These are phyloP conservation scores for Vidua chalybeata DNA, from an alignment of 2,113 vertebrate species.

Conservation along the genomic window DNA sequence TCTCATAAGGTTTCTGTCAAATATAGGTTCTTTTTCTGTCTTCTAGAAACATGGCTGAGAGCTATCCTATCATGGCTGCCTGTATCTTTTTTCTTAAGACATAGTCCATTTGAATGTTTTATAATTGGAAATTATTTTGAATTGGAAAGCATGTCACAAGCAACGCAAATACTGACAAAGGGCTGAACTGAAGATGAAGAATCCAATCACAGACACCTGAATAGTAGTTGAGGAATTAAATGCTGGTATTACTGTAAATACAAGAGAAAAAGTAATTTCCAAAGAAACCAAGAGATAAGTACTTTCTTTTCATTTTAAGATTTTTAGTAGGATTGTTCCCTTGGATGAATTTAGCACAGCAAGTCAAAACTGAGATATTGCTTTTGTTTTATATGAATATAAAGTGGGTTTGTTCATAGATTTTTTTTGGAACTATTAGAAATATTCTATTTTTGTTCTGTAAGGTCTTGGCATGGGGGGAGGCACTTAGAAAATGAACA, in stretches of 20 bases:
- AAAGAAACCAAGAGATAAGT: neutral
- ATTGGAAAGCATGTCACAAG: neutral
- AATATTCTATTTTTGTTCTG: neutral
- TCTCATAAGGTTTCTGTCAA: neutral
- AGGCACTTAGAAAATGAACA: neutral
- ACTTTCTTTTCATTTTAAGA: neutral
- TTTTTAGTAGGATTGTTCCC: constrained; percentile 9
- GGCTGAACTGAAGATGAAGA: neutral
- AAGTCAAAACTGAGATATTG: neutral
- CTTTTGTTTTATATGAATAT: constrained; percentile 27
- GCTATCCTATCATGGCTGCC: neutral
- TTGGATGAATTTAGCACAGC: neutral
- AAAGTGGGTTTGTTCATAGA: neutral
- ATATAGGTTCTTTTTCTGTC: neutral
- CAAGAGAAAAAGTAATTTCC: neutral
- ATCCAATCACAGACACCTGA: neutral
- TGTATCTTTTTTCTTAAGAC: neutral
- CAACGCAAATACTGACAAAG: neutral
- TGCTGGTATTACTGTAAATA: neutral
- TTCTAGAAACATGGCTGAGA: neutral
- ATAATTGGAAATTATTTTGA: neutral
- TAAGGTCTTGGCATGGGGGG: neutral
- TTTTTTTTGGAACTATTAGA: neutral
- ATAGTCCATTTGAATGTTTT: neutral
- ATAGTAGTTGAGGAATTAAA: neutral